Evolutionary conservation across 2,113 vertebrate genomes (phyloP), one percentile per base, ranked within the genome.

Genomic region (Hippocampus barbouri): DNA sequence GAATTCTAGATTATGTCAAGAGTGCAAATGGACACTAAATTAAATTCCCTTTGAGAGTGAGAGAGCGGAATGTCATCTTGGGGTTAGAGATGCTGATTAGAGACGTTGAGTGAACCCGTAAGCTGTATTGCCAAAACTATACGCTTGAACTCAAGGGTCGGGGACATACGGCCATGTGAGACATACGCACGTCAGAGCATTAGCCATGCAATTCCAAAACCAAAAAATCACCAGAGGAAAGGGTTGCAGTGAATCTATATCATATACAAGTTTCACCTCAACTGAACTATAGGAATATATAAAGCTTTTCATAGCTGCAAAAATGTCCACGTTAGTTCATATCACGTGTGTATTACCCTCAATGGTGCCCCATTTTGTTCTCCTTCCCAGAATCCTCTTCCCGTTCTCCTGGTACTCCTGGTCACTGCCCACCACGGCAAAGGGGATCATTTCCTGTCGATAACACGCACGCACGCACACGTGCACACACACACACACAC

Each of bases 291-390:
- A 38, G 34, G 34, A 38, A 38, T 38, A 38, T 7, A 38, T 38
- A 38, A 38, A 38, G 34, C 34, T 38, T 38, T 38, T 38, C 5
- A 38, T 5, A 45, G 43, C 43, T 45, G 43, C 12, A 56, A 38
- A 38, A 38, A 38, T 38, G 34, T 38, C 34, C n/a, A n/a, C n/a
- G n/a, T 56, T n/a, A 23, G 53, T 34, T 38, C 60, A 11, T 63
- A 15, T 51, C 47, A 23, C 25, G 25, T 53, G 30, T 8, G 11
- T 8, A 10, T 84, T 88, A 99, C 97, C 97, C 93, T 99, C 97
- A 63, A 98, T 97, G 89, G 95, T 98, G 81, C 97, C 97, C 97
- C 97, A 99, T 65, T 97, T 97, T 78, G 97, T 99, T 91, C 98
- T 99, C 81, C 97, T 93, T 38, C 97, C 97, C 66, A 98, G 93